Evolutionary conservation across 1,140 invertebrate genomes (phyloP), one percentile per base, ranked within the genome.

Genomic region (Gryon sp.): DNA sequence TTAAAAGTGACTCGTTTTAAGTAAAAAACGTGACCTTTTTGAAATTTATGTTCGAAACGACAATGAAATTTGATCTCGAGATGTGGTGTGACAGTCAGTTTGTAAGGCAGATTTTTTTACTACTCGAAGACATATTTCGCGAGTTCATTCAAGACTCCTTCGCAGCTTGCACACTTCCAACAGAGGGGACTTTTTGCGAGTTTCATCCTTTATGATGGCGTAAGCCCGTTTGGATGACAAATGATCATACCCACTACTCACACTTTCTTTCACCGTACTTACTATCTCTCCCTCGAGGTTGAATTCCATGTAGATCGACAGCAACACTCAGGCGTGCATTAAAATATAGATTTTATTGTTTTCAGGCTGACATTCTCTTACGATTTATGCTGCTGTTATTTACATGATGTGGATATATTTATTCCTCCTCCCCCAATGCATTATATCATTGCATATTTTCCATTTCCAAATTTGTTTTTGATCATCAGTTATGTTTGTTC

Each of bases 281-380:
- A 75, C 68, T 76, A 65, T 75, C 38, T 40, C 50, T 55, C 73
- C 46, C 63, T 15, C 60, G 72, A 34, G 70, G 69, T 22, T 16
- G 38, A 60, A 55, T 77, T 46, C 40, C 63, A 28, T 46, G 36
- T 19, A 65, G 62, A 36, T 70, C 62, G 70, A 79, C 66, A 62
- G 75, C 53, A 69, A 75, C 52, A 69, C 80, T 81, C 82, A 69
- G 73, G 70, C 65, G 76, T 65, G 79, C 81, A 85, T 86, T 87
- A 86, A 86, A 86, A 85, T 87, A 86, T 86, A 85, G 84, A 86
- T 86, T 87, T 87, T 85, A 87, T 87, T 87, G 86, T 86, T 86
- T 87, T 82, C 77, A 76, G 68, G 65, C 53, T 75, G 78, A 81
- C 79, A 40, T 68, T 75, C 77, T 36, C 50, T 52, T 48, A 75